Evolutionary conservation across 2,797 vertebrate species (phyloP).

Genomic region (Sebastes hubbsi): DNA sequence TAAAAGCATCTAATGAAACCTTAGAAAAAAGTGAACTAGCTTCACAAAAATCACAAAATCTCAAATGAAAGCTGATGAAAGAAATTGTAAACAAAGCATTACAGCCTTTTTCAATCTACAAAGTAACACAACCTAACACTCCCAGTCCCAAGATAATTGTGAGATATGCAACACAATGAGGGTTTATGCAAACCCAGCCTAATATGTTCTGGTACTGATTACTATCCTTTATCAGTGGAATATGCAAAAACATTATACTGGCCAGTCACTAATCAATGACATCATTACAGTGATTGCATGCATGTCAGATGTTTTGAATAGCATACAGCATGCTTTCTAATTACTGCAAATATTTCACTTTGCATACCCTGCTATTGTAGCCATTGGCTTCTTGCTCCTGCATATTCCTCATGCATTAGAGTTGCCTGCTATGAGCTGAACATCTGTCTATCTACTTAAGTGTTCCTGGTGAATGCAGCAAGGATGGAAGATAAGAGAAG

Average conservation of each 20-base stretch:
- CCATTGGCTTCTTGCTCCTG: background rate
- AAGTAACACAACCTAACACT: background rate
- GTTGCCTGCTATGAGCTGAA: background rate
- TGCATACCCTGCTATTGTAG: background rate
- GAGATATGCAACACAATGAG: background rate
- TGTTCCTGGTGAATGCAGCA: slow-evolving; percentile 7
- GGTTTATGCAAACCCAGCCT: background rate
- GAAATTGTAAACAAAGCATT: background rate
- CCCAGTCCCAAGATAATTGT: background rate
- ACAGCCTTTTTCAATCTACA: background rate
- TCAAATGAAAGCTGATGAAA: background rate
- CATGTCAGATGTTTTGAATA: background rate
- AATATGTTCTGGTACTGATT: background rate
- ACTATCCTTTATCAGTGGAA: background rate
- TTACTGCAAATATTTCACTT: slow-evolving; percentile 15
- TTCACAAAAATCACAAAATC: slow-evolving; percentile 1
- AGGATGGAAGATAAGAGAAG: background rate
- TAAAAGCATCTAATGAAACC: too few relatives aligned
- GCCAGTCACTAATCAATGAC: background rate
- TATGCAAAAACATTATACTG: background rate
- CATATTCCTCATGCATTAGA: background rate
- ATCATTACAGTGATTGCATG: background rate
- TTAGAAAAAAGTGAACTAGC: background rate
- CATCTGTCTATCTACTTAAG: slow-evolving; percentile 21
- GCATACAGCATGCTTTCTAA: background rate